These are phyloP conservation scores for Eilema sororculum DNA, from an alignment of 2,888 invertebrate species.

Conservation along the genomic window DNA sequence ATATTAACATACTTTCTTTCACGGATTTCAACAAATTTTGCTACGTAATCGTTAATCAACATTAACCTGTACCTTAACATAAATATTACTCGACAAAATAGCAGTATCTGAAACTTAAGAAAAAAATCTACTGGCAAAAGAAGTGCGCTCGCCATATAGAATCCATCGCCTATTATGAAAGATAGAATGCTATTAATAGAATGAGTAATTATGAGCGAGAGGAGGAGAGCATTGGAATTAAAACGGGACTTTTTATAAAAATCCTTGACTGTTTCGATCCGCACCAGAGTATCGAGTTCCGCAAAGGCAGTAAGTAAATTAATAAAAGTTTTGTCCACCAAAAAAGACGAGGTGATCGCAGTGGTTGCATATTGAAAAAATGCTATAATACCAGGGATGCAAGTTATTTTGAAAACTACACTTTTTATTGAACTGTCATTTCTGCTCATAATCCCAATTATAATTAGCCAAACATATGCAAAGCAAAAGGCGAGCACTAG, in stretches of 20 bases:
- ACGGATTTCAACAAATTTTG: constrained; percentile 57
- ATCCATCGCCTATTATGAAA: constrained; percentile 35
- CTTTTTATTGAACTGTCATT: neutral
- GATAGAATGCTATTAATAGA: constrained; percentile 41
- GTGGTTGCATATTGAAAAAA: neutral
- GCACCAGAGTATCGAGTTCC: neutral
- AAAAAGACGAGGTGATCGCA: neutral
- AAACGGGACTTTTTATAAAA: constrained; percentile 54
- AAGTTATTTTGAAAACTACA: neutral
- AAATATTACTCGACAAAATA: constrained; percentile 61
- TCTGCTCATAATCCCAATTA: neutral
- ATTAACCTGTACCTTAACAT: constrained; percentile 59
- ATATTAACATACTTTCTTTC: constrained; percentile 46
- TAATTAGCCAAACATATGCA: neutral
- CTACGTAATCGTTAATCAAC: constrained; percentile 61
- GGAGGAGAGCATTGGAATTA: constrained; percentile 40
- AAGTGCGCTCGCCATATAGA: constrained; percentile 34
- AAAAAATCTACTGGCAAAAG: constrained; percentile 33
- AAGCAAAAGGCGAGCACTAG: neutral
- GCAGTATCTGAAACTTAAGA: constrained; percentile 63
- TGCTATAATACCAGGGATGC: neutral
- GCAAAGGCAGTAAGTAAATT: neutral
- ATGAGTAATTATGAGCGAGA: constrained; percentile 44
- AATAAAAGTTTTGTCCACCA: neutral
- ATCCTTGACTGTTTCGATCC: constrained; percentile 34